Evolutionary conservation across 35 echinoderm and acorn worm genomes (phyloP).

Genomic region (Holothuria glaberrima): DNA sequence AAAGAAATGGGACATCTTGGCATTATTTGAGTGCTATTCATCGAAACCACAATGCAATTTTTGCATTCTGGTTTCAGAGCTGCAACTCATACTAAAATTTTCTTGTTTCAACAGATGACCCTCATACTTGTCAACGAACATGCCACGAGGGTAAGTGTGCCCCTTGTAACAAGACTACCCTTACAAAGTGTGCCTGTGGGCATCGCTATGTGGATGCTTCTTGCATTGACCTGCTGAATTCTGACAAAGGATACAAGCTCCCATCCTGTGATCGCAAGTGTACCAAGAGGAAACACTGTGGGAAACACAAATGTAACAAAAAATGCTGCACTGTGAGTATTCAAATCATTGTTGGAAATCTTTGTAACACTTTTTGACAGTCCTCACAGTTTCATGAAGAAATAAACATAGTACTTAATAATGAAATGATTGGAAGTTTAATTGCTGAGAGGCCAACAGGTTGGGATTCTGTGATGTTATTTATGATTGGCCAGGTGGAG

Average conservation of each 20-base stretch:
- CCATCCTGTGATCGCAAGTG: slow-evolving; percentile 86
- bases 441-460: too few species aligned
- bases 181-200: slow-evolving; percentile 85
- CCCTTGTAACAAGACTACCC: slow-evolving; percentile 69
- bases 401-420: too few species aligned
- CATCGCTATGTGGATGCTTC: slow-evolving; percentile 81
- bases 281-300: slow-evolving; percentile 87
- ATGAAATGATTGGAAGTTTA: too few species aligned
- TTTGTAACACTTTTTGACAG: too few species aligned
- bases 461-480: too few species aligned
- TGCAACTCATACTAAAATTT: not conserved
- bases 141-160: slow-evolving; percentile 85
- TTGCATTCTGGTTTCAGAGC: too few species aligned
- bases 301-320: slow-evolving; percentile 84
- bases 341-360: too few species aligned
- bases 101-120: slow-evolving; percentile 52
- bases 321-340: slow-evolving; percentile 91
- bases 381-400: too few species aligned
- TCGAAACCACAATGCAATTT: too few species aligned
- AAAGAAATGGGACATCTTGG: too few species aligned
- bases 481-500: too few species aligned
- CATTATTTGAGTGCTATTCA: too few species aligned
- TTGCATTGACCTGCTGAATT: slow-evolving; percentile 53
- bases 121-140: slow-evolving; percentile 72
- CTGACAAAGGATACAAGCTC: slow-evolving; percentile 16